These are phyloP conservation scores for Harpalus rubripes DNA, from an alignment of 2,888 invertebrate genomes.

Conservation along the genomic window DNA sequence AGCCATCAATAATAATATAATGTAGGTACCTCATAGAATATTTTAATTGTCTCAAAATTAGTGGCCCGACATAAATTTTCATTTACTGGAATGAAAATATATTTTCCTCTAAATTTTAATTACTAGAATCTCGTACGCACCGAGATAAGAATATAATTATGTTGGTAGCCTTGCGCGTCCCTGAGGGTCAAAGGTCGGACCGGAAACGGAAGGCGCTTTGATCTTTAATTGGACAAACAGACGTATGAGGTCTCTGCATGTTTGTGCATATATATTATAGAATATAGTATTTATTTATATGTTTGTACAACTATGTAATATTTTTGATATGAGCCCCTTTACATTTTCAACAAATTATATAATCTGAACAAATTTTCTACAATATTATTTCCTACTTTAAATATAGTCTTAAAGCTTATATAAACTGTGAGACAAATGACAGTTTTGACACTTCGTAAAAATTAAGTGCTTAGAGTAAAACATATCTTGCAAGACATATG, in stretches of 20 bases:
- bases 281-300: neutral
- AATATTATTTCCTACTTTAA: too few relatives aligned
- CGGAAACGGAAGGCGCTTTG: neutral
- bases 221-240: neutral
- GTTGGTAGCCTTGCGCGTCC: neutral
- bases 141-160: neutral
- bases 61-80: neutral
- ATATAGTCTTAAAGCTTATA: too few relatives aligned
- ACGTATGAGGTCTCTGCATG: neutral
- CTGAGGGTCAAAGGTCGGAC: neutral
- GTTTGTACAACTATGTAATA: too few relatives aligned
- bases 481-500: too few relatives aligned
- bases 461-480: too few relatives aligned
- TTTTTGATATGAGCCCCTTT: too few relatives aligned
- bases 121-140: neutral
- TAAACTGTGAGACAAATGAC: too few relatives aligned
- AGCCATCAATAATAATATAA: neutral
- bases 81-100: neutral
- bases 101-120: neutral
- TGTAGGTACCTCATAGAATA: neutral
- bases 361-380: too few relatives aligned
- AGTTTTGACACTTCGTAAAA: too few relatives aligned
- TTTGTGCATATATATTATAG: neutral
- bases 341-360: too few relatives aligned
- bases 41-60: neutral